phyloP scores from a whole-genome alignment of 2,888 invertebrate genomes.

The Eristalinus aeneus region DNA sequence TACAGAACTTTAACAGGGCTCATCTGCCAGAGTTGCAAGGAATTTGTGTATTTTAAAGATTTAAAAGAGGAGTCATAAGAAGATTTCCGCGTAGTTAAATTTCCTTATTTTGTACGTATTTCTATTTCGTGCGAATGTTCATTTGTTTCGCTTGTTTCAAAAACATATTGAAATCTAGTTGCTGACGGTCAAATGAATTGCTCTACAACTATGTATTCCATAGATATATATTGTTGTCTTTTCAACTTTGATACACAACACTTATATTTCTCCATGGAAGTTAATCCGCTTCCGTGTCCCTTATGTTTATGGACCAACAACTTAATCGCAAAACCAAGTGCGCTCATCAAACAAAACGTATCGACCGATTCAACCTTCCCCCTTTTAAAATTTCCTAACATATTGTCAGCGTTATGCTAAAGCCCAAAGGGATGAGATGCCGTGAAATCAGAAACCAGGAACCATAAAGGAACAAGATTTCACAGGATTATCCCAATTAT shows the following conservation, averaged over 20 bases:
- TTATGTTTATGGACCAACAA: constrained; percentile 68
- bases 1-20: neutral
- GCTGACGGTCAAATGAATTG: constrained; percentile 58
- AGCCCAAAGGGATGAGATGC: constrained; percentile 46
- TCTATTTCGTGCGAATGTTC: neutral
- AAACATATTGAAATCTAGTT: neutral
- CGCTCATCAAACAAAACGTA: constrained; percentile 60
- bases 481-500: constrained; percentile 70
- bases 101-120: neutral
- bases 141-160: too few species aligned
- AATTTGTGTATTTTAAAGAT: constrained; percentile 10
- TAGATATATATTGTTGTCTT: constrained; percentile 41
- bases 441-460: constrained; percentile 71
- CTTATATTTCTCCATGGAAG: constrained; percentile 70
- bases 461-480: constrained; percentile 71
- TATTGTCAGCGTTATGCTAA: constrained; percentile 51
- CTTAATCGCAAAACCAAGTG: constrained; percentile 68
- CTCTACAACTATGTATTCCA: neutral
- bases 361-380: constrained; percentile 56
- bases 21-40: constrained; percentile 1
- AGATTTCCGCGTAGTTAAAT: neutral
- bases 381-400: constrained; percentile 40
- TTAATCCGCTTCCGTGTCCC: constrained; percentile 68
- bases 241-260: constrained; percentile 66
- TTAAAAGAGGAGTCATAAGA: neutral